Base-by-base conservation (phyloP, 2,888 invertebrate genomes). In the Petrolisthes manimaculis region DNA sequence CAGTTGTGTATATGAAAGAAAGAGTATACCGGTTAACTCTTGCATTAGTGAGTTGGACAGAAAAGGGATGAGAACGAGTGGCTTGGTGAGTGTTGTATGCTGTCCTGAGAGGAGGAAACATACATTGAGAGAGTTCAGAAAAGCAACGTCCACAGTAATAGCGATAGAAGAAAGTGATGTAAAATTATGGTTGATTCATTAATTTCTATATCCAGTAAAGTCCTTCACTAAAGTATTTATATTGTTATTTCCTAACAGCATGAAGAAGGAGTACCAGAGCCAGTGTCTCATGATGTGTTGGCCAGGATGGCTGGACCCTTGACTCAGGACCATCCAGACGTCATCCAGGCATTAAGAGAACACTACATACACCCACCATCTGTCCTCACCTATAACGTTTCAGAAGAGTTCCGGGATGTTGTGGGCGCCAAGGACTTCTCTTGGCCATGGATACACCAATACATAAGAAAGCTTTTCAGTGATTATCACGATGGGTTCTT, bases 401-500 rank as follows among this genome's bases (percentile, higher is more conserved):
- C 86, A 4, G 12, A 5, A 18, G 37, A 21, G 5, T 4, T 55
- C 18, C n/a, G 18, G 21, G 55, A 75, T n/a, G 53, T 67, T n/a
- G 21, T 9, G 8, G 74, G 71, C 21, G 5, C 14, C 5, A 67
- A 67, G 12, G 61, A 61, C 51, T 81, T 75, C 80, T 80, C 80
- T 4, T 88, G 84, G 82, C 51, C 79, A 4, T 86, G 75, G 75
- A 83, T 86, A 74, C 21, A 78, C 37, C 21, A 18, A 5, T 14
- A 86, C 8, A 12, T 83, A 18, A 9, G 24, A 53, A 56, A 79
- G n/a, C 24, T 88, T 8, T 80, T 88, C 37, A 6, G 12, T 4
- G 83, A 56, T n/a, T 51, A 84, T 53, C 71, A 21, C 0, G 77
- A 56, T 12, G 88, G 88, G 12, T 84, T 88, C 84, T 88, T 88